Evolutionary conservation across 2,113 vertebrate genomes (phyloP).

Genomic region (Lasiurus borealis): DNA sequence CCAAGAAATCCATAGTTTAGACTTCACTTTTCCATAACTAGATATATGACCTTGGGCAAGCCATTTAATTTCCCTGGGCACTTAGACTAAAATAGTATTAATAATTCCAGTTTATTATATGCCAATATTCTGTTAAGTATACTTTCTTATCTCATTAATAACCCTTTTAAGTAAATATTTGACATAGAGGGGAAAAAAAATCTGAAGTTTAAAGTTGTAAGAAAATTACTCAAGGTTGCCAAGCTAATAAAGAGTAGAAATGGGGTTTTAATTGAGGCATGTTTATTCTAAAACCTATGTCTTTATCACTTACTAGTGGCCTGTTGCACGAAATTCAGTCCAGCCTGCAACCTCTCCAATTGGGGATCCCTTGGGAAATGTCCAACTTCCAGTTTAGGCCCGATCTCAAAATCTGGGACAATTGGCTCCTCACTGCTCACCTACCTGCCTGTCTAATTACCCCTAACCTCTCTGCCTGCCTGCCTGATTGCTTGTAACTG

Average conservation of each 20-base stretch:
- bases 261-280: background rate
- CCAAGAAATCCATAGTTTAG: constrained; percentile 43
- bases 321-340: too few relatives aligned
- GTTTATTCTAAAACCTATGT: background rate
- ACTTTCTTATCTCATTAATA: constrained; percentile 66
- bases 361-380: too few relatives aligned
- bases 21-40: constrained; percentile 46
- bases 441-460: too few relatives aligned
- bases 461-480: too few relatives aligned
- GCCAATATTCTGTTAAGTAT: constrained; percentile 60
- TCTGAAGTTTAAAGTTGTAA: background rate
- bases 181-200: constrained; percentile 2
- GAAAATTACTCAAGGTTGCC: background rate
- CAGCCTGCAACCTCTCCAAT: too few relatives aligned
- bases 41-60: constrained; percentile 31
- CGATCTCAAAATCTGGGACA: too few relatives aligned
- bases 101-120: constrained; percentile 61
- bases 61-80: constrained; percentile 65
- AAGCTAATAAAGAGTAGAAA: constrained; percentile 47
- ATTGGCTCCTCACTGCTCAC: too few relatives aligned
- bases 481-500: too few relatives aligned
- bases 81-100: constrained; percentile 62
- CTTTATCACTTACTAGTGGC: background rate
- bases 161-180: constrained; percentile 37
- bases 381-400: too few relatives aligned